phyloP scores from a whole-genome alignment of 2,113 vertebrate species.

The Alethe castanea region DNA sequence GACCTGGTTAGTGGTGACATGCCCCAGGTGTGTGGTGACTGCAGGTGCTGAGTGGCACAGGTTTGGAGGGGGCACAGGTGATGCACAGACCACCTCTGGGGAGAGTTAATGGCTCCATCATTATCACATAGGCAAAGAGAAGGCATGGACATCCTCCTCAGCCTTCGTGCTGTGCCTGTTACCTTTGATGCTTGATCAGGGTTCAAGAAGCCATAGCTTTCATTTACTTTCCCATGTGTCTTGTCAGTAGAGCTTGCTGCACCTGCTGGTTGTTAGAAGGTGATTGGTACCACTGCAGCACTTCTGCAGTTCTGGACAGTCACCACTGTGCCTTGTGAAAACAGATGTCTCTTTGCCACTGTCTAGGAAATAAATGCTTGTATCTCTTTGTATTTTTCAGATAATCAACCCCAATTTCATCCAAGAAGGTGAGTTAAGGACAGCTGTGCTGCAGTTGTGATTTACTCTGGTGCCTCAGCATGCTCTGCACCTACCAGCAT shows the following conservation, averaged over 20 bases:
- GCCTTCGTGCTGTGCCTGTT: neutral
- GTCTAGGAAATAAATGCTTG: conserved; percentile 42
- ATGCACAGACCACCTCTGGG: neutral
- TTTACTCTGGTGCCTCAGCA: neutral
- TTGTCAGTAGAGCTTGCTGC: neutral
- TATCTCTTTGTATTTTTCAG: conserved; percentile 81
- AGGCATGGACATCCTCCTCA: neutral
- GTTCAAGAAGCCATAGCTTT: neutral
- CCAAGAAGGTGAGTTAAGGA: conserved; percentile 90
- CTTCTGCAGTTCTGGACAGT: neutral
- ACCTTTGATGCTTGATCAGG: neutral
- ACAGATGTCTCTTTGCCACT: neutral
- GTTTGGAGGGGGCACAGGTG: neutral
- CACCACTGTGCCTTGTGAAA: neutral
- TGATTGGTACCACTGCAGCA: neutral
- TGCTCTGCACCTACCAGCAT: neutral
- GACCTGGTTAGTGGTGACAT: neutral
- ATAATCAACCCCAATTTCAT: conserved; percentile 99
- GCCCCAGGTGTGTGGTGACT: neutral
- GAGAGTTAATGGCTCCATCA: neutral
- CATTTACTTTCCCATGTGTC: neutral
- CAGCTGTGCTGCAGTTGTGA: neutral
- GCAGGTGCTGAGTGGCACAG: neutral
- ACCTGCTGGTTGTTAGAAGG: neutral
- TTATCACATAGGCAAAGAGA: neutral